These are phyloP conservation scores for Formica aserva DNA, from an alignment of 2,888 invertebrate genomes.

Conservation along the genomic window DNA sequence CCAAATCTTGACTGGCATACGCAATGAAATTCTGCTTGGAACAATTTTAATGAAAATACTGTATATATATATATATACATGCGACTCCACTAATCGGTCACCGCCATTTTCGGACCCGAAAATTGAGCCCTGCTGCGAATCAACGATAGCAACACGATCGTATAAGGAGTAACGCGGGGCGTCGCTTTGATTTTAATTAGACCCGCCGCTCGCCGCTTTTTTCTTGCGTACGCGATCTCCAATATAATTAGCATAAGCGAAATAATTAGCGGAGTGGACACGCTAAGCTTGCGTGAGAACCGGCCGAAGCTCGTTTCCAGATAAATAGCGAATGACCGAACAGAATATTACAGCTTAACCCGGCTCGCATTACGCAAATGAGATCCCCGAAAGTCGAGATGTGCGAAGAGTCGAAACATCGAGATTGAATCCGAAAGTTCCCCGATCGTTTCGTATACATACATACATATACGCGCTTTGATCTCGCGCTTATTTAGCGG, in stretches of 20 bases:
- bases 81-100: slow-evolving; percentile 29
- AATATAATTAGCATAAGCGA: slow-evolving; percentile 48
- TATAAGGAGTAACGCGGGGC: neutral
- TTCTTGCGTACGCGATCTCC: neutral
- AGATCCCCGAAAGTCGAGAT: slow-evolving; percentile 29
- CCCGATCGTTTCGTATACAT: slow-evolving; percentile 23
- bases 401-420: slow-evolving; percentile 10
- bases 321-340: slow-evolving; percentile 29
- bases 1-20: neutral
- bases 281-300: slow-evolving; percentile 31
- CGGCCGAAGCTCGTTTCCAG: slow-evolving; percentile 8
- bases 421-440: slow-evolving; percentile 39
- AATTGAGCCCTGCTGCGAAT: slow-evolving; percentile 25
- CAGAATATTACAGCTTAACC: slow-evolving; percentile 37
- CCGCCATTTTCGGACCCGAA: slow-evolving; percentile 24
- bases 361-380: slow-evolving; percentile 33
- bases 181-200: slow-evolving; percentile 33
- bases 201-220: slow-evolving; percentile 8
- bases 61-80: neutral
- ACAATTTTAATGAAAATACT: slow-evolving; percentile 44
- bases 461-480: neutral
- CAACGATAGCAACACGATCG: neutral
- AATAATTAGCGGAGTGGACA: slow-evolving; percentile 2
- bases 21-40: slow-evolving; percentile 18
- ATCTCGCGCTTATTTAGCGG: slow-evolving; percentile 33